Conservation (phyloP, 2,888 invertebrate species). For the Perithous albicinctus region DNA sequence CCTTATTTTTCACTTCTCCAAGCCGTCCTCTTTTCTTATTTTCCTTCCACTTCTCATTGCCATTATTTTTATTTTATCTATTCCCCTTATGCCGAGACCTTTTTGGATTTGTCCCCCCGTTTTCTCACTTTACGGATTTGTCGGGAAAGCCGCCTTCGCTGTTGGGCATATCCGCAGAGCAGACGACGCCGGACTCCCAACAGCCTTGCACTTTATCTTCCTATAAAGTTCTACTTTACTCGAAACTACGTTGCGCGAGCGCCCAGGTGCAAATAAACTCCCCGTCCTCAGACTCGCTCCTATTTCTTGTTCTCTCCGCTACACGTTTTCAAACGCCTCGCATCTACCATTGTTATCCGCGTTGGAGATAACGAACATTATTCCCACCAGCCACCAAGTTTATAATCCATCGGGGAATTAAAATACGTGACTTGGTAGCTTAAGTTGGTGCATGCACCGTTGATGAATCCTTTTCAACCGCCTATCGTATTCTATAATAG, state of each 20-base stretch:
- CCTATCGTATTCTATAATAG: background rate
- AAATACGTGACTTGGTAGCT: constrained; percentile 9
- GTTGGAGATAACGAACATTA: constrained; percentile 26
- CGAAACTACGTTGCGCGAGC: constrained; percentile 16
- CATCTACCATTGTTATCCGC: constrained; percentile 26
- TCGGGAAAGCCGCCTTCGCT: constrained; percentile 1
- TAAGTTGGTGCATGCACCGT: background rate
- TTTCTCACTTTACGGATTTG: constrained; percentile 11
- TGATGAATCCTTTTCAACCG: background rate
- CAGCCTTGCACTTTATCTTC: constrained; percentile 17
- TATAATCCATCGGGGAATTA: constrained; percentile 27
- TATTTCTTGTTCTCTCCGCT: background rate
- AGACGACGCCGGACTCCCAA: background rate
- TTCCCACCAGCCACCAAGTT: constrained; percentile 20
- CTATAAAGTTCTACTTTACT: constrained; percentile 30
- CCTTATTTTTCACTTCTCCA: background rate
- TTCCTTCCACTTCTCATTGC: background rate
- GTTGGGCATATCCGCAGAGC: background rate
- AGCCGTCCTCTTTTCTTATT: background rate
- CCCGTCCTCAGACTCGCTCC: background rate
- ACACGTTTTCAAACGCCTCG: constrained; percentile 6
- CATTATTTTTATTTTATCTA: constrained; percentile 12
- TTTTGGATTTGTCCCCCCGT: constrained; percentile 17
- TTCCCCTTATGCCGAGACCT: background rate
- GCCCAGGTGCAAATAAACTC: constrained; percentile 41